Base-by-base conservation (phyloP, 1,140 invertebrate species). In the Solen grandis region DNA sequence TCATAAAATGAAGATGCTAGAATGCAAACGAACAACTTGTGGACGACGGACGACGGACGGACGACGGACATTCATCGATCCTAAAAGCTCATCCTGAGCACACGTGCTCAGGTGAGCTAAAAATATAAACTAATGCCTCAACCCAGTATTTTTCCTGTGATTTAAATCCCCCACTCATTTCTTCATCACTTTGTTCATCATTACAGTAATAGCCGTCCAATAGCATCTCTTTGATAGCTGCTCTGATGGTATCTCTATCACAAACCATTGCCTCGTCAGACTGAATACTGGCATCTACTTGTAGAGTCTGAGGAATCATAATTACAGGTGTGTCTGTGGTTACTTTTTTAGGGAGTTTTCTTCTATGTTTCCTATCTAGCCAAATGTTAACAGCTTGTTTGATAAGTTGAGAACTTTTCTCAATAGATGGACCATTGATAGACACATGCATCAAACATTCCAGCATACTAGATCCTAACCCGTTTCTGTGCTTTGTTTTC, bases 361-460 rank as follows among this genome's bases (percentile, higher is more conserved):
- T 66, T 46, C 63, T 66, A 46, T 35, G 35, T 25, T 66, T 66
- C 2, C 2, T 22, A 22, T 41, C 22, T 5, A 66, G 63, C 63
- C 63, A 66, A 13, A 0, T 46, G 2, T 4, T 14, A 2, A 66
- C 63, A 41, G 63, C 16, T 27, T 1, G 10, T 38, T 66, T 35
- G n/a, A 66, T 66, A 3, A 70, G 22, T 55, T 1, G 3, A 2
- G 19, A 0, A 10, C 52, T 54, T 3, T 73, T 13, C 13, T 73
- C 70, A 41, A 41, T 25, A 8, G n/a, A 5, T 22, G 73, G 73
- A 29, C 73, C 73, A 75, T 75, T 75, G 33, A 75, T 63, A 10
- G 13, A 19, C 10, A 75, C 73, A 52, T 62, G 60, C 22, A 75
- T 10, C 2, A 75, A 29, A 63, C 2, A 13, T 31, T 75, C 73